Evolutionary conservation across 2,888 invertebrate genomes (phyloP), one percentile per base, ranked within the genome.

Genomic region (Melanophora roralis): DNA sequence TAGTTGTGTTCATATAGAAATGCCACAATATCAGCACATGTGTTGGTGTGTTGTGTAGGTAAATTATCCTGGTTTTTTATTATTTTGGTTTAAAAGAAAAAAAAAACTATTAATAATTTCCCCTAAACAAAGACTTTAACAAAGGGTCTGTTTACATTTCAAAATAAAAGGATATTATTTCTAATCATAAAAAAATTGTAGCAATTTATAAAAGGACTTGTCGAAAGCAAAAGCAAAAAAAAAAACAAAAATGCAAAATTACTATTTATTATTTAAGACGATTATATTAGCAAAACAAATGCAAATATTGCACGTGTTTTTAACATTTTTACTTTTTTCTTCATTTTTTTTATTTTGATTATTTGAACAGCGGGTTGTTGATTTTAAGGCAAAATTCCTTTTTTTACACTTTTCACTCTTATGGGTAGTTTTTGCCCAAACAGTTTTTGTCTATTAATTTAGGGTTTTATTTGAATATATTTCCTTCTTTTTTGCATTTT

Each of bases 251-350:
- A 2, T 16, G 3, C n/a, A 43, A 45, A 27, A 47, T 8, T n/a
- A 49, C 36, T 38, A 36, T 57, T 72, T 80, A 79, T 72, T 73
- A 76, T 80, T 76, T 80, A 80, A 80, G 80, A 76, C 76, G 80
- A 80, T 80, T 80, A 80, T 59, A 68, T 72, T 73, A 62, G 76
- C 76, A 73, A n/a, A n/a, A 80, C 72, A 78, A 80, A 80, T 80
- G 80, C 80, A 80, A 80, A 80, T 80, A 73, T 69, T 80, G 80
- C 80, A 80, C 80, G 80, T 80, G 80, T 69, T 64, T 49, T 77
- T 75, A 57, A 45, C 19, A 45, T 43, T 43, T 47, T 19, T 32
- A 55, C 0, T 49, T 65, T 21, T 32, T 62, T 9, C n/a, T 57
- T 14, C 23, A 43, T 38, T 12, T 5, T 11, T 45, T 36, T 57